These are phyloP conservation scores for Poeciliopsis turrubarensis DNA, from an alignment of 2,113 vertebrate species.

Conservation along the genomic window DNA sequence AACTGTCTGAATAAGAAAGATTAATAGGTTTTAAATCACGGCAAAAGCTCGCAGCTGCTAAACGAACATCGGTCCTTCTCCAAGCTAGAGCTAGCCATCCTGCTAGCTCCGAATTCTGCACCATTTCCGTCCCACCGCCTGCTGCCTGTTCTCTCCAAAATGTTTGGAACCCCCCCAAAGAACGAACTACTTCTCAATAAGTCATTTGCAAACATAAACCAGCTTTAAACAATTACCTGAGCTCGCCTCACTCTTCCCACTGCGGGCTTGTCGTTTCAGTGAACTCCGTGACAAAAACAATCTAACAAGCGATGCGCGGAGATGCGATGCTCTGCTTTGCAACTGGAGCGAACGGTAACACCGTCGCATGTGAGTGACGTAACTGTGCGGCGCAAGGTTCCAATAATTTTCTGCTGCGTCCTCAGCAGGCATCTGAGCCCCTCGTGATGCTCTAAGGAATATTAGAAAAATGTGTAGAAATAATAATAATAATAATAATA, in stretches of 20 bases:
- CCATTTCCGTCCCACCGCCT: slow-evolving; percentile 46
- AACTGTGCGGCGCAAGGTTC: slow-evolving; percentile 12
- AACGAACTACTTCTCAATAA: background rate
- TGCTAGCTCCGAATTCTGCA: slow-evolving; percentile 64
- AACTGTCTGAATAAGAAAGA: background rate
- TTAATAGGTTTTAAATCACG: background rate
- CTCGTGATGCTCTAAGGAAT: background rate
- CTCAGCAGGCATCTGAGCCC: background rate
- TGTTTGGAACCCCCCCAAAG: background rate
- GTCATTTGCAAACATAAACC: rapidly evolving
- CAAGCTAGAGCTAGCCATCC: slow-evolving; percentile 44
- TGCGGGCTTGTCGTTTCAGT: background rate
- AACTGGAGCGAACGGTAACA: slow-evolving; percentile 10
- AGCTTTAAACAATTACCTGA: slow-evolving; percentile 27
- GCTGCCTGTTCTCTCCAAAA: slow-evolving; percentile 1
- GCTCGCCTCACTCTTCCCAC: slow-evolving; percentile 5
- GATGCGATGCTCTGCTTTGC: slow-evolving; percentile 12
- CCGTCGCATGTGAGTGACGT: slow-evolving; percentile 46
- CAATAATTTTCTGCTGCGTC: background rate
- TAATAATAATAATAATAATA: too few relatives aligned
- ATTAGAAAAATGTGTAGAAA: too few relatives aligned
- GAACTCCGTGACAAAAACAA: slow-evolving; percentile 58
- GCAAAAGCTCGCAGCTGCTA: background rate
- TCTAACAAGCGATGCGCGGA: slow-evolving; percentile 32
- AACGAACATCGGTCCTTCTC: slow-evolving; percentile 18